A percentile compares a stretch with the other conserved stretches of the same genome.
phyloP scores from a whole-genome alignment of 2,113 vertebrate genomes.

The Megaceryle torquata region DNA sequence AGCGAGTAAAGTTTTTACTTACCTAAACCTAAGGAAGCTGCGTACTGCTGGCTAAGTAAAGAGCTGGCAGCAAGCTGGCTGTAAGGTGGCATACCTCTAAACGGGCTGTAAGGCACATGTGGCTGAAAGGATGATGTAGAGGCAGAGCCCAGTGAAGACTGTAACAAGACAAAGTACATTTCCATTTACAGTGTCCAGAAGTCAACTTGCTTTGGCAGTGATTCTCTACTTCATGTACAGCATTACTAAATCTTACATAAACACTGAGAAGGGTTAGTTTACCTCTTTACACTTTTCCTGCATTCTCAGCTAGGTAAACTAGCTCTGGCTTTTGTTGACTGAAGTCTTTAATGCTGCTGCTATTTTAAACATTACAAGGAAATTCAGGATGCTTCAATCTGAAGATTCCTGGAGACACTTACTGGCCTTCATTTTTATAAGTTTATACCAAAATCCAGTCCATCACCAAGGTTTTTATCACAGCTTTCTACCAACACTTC shows the following conservation, averaged over 20 bases:
- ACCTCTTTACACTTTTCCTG: not conserved
- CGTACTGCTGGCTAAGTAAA: constrained; percentile 89
- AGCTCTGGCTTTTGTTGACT: not conserved
- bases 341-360: not conserved
- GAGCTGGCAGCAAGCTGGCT: constrained; percentile 89
- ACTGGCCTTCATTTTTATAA: not conserved
- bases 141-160: constrained; percentile 88
- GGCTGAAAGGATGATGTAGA: constrained; percentile 82
- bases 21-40: constrained; percentile 90
- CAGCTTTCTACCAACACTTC: not conserved
- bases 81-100: constrained; percentile 86
- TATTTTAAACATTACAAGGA: not conserved
- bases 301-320: not conserved
- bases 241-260: not conserved
- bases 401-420: not conserved
- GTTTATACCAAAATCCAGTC: not conserved
- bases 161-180: constrained; percentile 60
- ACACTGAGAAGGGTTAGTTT: not conserved
- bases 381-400: not conserved
- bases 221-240: not conserved
- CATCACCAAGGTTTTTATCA: not conserved
- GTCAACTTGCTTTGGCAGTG: not conserved
- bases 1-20: constrained; percentile 63
- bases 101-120: constrained; percentile 86
- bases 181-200: constrained; percentile 40